phyloP scores from a whole-genome alignment of 2,113 vertebrate species.

The Lagopus muta region DNA sequence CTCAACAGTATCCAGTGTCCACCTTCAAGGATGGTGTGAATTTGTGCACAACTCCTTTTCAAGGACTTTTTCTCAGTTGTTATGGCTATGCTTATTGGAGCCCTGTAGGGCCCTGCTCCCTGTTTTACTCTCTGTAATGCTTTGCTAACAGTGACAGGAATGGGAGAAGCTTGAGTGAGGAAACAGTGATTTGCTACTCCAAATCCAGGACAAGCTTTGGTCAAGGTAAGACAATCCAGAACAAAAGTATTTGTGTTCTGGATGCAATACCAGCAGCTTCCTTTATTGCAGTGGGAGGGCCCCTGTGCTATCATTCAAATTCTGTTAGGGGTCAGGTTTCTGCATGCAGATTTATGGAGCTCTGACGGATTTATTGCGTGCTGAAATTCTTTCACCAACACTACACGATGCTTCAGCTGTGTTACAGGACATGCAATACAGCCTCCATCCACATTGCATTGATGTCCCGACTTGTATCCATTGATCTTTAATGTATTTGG shows the following conservation, averaged over 20 bases:
- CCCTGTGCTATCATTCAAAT: not conserved
- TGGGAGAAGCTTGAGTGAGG: not conserved
- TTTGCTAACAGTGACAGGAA: not conserved
- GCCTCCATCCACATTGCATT: fast-evolving
- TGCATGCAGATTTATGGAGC: not conserved
- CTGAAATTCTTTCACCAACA: not conserved
- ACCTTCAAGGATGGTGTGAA: not conserved
- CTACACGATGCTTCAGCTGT: not conserved
- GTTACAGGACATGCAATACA: not conserved
- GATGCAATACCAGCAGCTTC: not conserved
- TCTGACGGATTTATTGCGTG: not conserved
- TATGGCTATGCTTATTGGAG: not conserved
- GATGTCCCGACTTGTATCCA: fast-evolving
- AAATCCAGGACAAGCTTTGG: not conserved
- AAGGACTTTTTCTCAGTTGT: not conserved
- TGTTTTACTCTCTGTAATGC: not conserved
- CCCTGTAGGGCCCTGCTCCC: not conserved
- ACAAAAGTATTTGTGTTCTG: not conserved
- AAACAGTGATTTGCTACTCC: not conserved
- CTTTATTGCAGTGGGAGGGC: fast-evolving
- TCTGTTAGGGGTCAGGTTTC: not conserved
- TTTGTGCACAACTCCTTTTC: not conserved
- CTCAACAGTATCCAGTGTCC: not conserved
- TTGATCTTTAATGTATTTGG: not conserved
- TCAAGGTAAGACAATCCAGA: not conserved